These are phyloP conservation scores for Buceros bicornis DNA, from an alignment of 2,797 vertebrate species.

Conservation along the genomic window DNA sequence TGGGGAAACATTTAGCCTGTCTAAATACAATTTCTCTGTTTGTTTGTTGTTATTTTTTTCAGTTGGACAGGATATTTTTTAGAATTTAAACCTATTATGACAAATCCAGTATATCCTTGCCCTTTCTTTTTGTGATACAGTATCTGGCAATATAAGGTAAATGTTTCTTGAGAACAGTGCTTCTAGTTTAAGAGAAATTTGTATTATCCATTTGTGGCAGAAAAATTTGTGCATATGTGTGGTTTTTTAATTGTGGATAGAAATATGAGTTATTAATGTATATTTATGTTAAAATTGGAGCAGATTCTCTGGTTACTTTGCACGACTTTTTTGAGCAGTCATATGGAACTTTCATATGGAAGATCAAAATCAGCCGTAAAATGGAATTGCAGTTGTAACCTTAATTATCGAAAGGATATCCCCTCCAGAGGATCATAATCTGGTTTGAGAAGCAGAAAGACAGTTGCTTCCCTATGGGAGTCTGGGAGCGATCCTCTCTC, in stretches of 20 bases:
- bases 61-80: not conserved
- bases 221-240: not conserved
- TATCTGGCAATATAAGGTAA: not conserved
- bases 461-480: conserved; percentile 54
- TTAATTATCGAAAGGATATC: conserved; percentile 50
- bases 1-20: not conserved
- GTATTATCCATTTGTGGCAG: not conserved
- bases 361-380: conserved; percentile 34
- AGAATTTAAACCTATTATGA: not conserved
- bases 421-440: conserved; percentile 65
- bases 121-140: not conserved
- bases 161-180: not conserved
- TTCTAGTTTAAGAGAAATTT: not conserved
- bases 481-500: conserved; percentile 62
- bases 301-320: not conserved
- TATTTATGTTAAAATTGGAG: not conserved
- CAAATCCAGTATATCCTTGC: not conserved
- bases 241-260: not conserved
- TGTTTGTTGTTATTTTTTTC: not conserved
- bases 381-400: not conserved
- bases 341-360: not conserved
- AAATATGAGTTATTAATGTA: not conserved
- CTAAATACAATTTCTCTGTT: not conserved
- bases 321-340: not conserved
- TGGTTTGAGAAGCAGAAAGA: conserved; percentile 44